These are phyloP conservation scores for Triplophysa bombifrons DNA, from an alignment of 2,797 vertebrate species.

Conservation along the genomic window DNA sequence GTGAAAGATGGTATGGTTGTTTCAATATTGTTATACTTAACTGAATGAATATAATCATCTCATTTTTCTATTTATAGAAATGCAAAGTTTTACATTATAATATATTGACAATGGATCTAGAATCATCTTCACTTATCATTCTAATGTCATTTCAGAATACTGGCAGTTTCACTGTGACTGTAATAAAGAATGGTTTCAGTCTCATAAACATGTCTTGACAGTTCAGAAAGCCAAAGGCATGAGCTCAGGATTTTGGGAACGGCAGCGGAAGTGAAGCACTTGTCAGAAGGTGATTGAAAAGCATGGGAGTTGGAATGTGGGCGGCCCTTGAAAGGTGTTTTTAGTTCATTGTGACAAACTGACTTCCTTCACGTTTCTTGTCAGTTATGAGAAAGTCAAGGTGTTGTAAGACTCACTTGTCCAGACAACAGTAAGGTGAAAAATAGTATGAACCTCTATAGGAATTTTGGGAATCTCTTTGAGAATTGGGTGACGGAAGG, in stretches of 20 bases:
- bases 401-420: neutral
- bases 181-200: neutral
- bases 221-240: conserved; percentile 19
- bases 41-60: too few relatives aligned
- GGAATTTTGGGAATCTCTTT: conserved; percentile 76
- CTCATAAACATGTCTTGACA: conserved; percentile 45
- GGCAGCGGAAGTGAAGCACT: conserved; percentile 25
- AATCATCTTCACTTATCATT: neutral
- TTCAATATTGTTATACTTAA: neutral
- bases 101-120: neutral
- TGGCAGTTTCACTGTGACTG: neutral
- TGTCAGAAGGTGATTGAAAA: conserved; percentile 45
- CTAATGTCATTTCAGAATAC: neutral
- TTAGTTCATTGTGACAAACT: conserved; percentile 61
- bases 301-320: conserved; percentile 64
- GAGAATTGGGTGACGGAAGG: conserved; percentile 71
- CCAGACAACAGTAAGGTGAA: neutral
- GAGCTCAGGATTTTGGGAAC: conserved; percentile 37
- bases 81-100: neutral
- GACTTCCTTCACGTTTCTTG: conserved; percentile 51
- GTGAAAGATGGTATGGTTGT: neutral
- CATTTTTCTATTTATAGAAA: too few relatives aligned
- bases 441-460: conserved; percentile 75
- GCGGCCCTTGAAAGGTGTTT: conserved; percentile 63
- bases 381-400: conserved; percentile 21